Base-by-base conservation (phyloP, 2,797 vertebrate species). In the Forpus xanthops region DNA sequence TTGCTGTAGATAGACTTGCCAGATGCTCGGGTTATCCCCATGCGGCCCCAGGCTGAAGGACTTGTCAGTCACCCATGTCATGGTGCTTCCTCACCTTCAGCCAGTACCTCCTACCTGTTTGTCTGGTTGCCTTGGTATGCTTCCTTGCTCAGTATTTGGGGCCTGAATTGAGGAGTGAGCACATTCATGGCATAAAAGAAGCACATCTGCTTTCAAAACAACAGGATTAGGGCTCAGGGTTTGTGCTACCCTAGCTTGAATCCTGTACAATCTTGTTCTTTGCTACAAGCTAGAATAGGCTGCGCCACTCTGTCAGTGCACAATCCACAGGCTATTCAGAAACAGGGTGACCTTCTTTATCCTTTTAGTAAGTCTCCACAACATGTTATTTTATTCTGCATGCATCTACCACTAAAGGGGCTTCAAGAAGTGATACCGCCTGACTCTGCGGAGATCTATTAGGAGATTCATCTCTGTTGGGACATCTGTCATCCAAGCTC, bases 31-130 rank as follows among this genome's bases (percentile, higher is more conserved):
- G 78, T 71, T 87, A 49, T 85, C 61, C 60, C 64, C 65, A 45
- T 64, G 30, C 31, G 60, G 68, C 84, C 47, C 28, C 0, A 0
- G 67, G 81, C 67, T 49, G 7, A 31, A 55, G 28, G 8, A 42
- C 0, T 3, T 81, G 37, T 76, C 77, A 70, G 74, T 47, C 4
- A 1, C 39, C 61, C 1, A 0, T 15, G 35, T 74, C 0, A 2
- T 11, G 50, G n/a, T 27, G 83, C 60, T 50, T 44, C 45, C 3
- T 13, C 87, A 20, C 61, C 82, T 80, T 60, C 74, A 56, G 17
- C 41, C 55, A 5, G 30, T 50, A 55, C 55, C 91, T 73, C 60
- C 64, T 79, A 61, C 65, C 55, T 31, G 16, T 0, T 0, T 10
- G 25, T 60, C 89, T 71, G 44, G 7, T 18, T 60, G 42, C 66